phyloP scores from a whole-genome alignment of 2,797 vertebrate genomes.

The Rhinella marina region DNA sequence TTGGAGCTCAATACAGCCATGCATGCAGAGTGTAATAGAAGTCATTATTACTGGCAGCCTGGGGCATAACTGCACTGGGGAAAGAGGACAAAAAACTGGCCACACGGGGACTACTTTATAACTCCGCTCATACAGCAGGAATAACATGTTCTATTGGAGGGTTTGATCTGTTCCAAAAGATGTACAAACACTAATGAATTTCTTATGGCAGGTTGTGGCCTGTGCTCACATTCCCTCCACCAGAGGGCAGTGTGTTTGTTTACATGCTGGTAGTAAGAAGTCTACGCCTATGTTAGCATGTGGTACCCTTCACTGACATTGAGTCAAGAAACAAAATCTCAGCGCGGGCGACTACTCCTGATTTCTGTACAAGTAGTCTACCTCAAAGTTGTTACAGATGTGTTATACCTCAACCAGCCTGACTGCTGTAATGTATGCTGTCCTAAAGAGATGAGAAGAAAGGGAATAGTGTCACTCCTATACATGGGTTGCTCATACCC shows the following conservation, averaged over 20 bases:
- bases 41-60: neutral
- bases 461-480: too few species aligned
- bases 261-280: slow-evolving; percentile 12
- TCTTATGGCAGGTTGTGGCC: neutral
- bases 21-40: too few species aligned
- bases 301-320: slow-evolving; percentile 18
- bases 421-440: neutral
- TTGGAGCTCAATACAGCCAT: neutral
- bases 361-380: neutral
- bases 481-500: too few species aligned
- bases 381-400: neutral
- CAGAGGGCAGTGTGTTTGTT: slow-evolving; percentile 11
- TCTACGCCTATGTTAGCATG: neutral
- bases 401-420: neutral
- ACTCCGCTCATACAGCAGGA: neutral
- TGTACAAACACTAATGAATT: neutral
- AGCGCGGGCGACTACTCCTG: neutral
- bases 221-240: neutral
- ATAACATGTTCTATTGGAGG: neutral
- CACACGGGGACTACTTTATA: too few species aligned
- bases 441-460: neutral
- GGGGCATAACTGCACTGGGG: neutral
- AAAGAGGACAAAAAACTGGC: neutral
- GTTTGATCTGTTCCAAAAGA: neutral
- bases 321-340: neutral